Conservation (phyloP, 2,797 vertebrate species). For the Molossus molossus region DNA sequence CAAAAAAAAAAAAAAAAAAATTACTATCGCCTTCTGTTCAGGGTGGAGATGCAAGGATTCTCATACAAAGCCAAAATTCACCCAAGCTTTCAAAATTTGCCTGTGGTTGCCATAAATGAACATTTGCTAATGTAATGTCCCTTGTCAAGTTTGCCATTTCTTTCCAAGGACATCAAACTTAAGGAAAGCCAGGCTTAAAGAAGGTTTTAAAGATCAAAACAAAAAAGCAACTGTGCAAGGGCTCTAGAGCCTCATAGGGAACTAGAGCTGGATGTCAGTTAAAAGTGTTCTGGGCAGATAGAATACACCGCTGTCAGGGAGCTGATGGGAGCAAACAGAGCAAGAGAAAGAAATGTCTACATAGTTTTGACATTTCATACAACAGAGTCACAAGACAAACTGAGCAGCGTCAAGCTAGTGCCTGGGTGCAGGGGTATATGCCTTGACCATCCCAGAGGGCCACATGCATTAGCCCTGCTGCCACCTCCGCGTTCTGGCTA, state of each 20-base stretch:
- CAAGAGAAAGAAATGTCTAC: background rate
- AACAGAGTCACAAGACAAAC: background rate
- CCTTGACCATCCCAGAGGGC: background rate
- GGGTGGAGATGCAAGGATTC: background rate
- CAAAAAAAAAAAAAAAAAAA: background rate
- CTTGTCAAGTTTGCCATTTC: background rate
- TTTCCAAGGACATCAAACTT: background rate
- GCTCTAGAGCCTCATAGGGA: background rate
- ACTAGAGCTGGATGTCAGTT: background rate
- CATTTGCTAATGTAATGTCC: background rate
- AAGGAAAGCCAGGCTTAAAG: conserved; percentile 13
- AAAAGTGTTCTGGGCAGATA: background rate
- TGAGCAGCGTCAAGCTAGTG: fast-evolving
- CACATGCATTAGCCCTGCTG: fast-evolving
- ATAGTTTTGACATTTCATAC: background rate
- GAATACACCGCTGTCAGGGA: background rate
- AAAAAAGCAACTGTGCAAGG: background rate
- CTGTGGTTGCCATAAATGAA: background rate
- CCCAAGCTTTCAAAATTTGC: background rate
- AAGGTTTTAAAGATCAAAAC: background rate
- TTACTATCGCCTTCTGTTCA: background rate
- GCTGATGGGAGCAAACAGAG: background rate
- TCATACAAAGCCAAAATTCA: background rate
- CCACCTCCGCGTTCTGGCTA: background rate
- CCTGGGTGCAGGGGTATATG: background rate